phyloP scores from a whole-genome alignment of 2,113 vertebrate genomes.

The Ceyx melanurus region DNA sequence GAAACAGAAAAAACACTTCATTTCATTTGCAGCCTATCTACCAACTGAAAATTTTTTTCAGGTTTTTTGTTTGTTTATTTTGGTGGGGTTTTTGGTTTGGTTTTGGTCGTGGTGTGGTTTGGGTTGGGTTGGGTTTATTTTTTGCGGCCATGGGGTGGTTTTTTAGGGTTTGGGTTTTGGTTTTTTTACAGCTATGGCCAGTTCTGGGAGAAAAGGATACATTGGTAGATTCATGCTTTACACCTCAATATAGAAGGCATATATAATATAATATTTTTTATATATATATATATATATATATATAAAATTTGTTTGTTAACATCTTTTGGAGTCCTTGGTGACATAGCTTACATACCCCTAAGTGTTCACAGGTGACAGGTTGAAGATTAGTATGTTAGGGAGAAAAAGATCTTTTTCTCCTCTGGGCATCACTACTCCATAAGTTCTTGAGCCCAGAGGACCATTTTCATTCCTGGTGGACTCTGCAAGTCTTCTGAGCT shows the following conservation, averaged over 20 bases:
- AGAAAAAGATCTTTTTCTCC: not conserved
- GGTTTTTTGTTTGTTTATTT: not conserved
- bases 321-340: not conserved
- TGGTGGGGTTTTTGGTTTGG: too few species aligned
- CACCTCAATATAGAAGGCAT: not conserved
- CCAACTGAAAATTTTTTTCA: not conserved
- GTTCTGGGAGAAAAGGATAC: not conserved
- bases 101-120: too few species aligned
- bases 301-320: not conserved
- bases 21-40: not conserved
- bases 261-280: too few species aligned
- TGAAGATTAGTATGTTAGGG: not conserved
- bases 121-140: too few species aligned
- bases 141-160: too few species aligned
- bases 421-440: not conserved
- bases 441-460: not conserved
- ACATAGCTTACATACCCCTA: not conserved
- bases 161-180: too few species aligned
- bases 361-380: not conserved
- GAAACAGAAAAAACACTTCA: not conserved
- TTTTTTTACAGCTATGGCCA: not conserved
- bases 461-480: not conserved
- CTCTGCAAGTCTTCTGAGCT: not conserved
- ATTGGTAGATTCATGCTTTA: not conserved
- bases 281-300: too few species aligned